Evolutionary conservation across 1,140 invertebrate species (phyloP).

Genomic region (Macrosteles quadrilineatus): DNA sequence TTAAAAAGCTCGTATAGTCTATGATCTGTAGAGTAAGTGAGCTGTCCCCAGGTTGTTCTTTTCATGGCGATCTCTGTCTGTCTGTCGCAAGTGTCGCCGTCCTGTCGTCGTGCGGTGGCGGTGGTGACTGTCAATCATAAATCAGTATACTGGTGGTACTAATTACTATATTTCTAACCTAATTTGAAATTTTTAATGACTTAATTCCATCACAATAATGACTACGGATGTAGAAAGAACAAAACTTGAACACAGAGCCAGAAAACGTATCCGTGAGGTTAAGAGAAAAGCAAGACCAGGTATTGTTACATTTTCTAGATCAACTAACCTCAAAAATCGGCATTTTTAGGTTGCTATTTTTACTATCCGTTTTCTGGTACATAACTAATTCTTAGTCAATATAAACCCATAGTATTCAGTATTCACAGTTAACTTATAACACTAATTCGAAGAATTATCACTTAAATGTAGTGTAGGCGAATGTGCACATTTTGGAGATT

Average conservation of each 20-base stretch:
- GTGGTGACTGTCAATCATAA: not conserved
- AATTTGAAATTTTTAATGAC: not conserved
- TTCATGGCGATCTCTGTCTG: constrained; percentile 3
- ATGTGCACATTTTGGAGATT: too few relatives aligned
- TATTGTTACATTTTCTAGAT: constrained; percentile 28
- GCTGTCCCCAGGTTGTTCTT: constrained; percentile 23
- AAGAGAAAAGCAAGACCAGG: constrained; percentile 83
- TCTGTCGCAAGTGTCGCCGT: too few relatives aligned
- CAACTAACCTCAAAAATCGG: constrained; percentile 10
- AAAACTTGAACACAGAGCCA: constrained; percentile 64
- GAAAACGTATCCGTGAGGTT: constrained; percentile 83
- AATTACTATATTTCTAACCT: not conserved
- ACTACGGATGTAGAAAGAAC: constrained; percentile 10
- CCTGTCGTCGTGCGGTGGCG: constrained; percentile 8
- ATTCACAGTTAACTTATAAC: too few relatives aligned
- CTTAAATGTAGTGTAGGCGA: not conserved
- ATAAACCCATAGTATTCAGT: too few relatives aligned
- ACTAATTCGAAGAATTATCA: too few relatives aligned
- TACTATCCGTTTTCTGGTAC: constrained; percentile 6
- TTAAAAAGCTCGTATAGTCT: too few relatives aligned
- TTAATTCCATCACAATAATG: not conserved
- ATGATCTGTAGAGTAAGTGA: too few relatives aligned
- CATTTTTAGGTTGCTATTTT: not conserved
- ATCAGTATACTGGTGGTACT: not conserved
- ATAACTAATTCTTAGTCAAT: not conserved